Conservation (phyloP, 1,140 invertebrate species). For the Vanessa atalanta region DNA sequence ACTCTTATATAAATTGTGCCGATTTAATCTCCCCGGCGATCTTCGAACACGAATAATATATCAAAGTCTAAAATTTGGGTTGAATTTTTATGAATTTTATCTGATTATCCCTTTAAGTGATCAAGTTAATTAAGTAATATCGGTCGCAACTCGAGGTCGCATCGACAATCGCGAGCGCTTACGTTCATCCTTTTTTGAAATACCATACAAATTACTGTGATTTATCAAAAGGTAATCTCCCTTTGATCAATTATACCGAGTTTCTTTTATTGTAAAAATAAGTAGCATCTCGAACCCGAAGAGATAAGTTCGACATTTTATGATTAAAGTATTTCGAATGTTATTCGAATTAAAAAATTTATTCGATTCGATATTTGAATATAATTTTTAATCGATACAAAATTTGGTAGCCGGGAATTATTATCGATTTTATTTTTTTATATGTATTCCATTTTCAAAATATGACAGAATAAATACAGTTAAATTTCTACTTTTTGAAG, state of each 20-base stretch:
- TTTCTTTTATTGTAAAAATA: constrained; percentile 24
- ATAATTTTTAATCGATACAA: too few relatives aligned
- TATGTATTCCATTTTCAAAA: too few relatives aligned
- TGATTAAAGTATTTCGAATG: constrained; percentile 1
- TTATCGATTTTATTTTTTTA: too few relatives aligned
- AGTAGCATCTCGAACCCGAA: neutral
- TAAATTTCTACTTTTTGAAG: neutral
- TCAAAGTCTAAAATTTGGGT: constrained; percentile 66
- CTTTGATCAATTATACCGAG: constrained; percentile 22
- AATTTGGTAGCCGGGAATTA: too few relatives aligned
- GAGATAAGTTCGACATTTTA: neutral
- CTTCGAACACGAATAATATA: constrained; percentile 56
- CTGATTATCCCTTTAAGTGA: constrained; percentile 48
- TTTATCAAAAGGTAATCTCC: constrained; percentile 34
- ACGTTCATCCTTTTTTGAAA: constrained; percentile 32
- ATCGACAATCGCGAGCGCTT: constrained; percentile 27
- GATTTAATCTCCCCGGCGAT: constrained; percentile 54
- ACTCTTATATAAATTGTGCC: constrained; percentile 54
- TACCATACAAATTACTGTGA: constrained; percentile 31
- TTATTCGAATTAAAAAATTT: too few relatives aligned
- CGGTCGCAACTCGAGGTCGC: constrained; percentile 10
- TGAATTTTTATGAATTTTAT: constrained; percentile 67
- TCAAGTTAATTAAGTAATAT: constrained; percentile 62
- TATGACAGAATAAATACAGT: neutral
- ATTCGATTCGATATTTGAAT: too few relatives aligned